phyloP scores from a whole-genome alignment of 2,797 vertebrate species.

The Scleropages formosus region DNA sequence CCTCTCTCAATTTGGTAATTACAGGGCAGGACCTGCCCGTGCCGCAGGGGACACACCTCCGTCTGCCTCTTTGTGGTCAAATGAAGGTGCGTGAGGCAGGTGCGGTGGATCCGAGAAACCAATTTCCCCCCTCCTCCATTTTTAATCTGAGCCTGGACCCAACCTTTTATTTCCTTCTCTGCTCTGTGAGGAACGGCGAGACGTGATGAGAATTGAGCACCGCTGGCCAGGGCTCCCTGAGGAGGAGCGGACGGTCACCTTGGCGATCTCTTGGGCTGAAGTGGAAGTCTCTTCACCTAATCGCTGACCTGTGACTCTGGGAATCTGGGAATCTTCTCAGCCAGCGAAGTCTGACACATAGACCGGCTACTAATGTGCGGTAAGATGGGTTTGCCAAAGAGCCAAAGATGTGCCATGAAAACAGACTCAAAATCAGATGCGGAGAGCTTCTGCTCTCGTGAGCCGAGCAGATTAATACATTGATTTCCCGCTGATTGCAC shows the following conservation, averaged over 20 bases:
- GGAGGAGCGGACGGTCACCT: background rate
- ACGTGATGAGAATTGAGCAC: background rate
- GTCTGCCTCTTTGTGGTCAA: no score
- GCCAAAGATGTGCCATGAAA: no score
- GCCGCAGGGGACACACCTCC: no score
- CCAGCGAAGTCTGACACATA: background rate
- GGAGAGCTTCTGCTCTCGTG: no score
- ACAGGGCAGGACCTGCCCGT: no score
- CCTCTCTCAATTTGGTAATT: no score
- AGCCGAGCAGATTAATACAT: no score
- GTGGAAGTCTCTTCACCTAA: slow-evolving; percentile 5
- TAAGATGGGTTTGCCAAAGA: no score
- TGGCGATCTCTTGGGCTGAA: slow-evolving; percentile 19
- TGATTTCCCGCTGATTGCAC: no score
- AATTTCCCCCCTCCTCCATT: slow-evolving; percentile 35
- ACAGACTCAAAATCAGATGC: no score
- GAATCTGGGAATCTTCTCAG: background rate
- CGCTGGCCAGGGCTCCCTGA: background rate
- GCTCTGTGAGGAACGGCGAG: background rate
- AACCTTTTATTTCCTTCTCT: background rate
- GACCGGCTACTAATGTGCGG: background rate
- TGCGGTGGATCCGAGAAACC: slow-evolving; percentile 31
- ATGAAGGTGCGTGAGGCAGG: no score
- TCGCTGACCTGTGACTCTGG: background rate
- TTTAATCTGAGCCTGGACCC: slow-evolving; percentile 32